phyloP scores from a whole-genome alignment of 2,888 invertebrate genomes.

The Eupithecia tripunctaria region DNA sequence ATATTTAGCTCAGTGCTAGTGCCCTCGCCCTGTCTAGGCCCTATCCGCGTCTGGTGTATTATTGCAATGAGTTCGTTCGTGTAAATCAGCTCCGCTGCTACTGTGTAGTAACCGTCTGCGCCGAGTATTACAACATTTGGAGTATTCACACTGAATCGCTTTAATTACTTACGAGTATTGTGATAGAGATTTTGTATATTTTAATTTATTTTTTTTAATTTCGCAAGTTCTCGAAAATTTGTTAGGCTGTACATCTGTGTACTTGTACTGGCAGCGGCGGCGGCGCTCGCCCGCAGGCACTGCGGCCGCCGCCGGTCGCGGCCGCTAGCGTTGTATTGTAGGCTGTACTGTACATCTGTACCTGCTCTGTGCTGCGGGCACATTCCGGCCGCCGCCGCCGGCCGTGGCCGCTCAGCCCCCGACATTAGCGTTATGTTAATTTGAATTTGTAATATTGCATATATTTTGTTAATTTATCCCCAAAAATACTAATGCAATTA shows the following conservation, averaged over 20 bases:
- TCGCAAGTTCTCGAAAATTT: slow-evolving; percentile 79
- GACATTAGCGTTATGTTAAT: slow-evolving; percentile 83
- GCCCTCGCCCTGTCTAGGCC: slow-evolving; percentile 64
- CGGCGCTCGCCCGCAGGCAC: slow-evolving; percentile 4
- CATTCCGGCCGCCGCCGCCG: slow-evolving; percentile 11
- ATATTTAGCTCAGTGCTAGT: slow-evolving; percentile 77
- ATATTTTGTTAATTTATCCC: slow-evolving; percentile 83
- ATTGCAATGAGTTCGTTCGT: slow-evolving; percentile 62
- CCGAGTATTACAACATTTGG: slow-evolving; percentile 73
- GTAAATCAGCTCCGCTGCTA: slow-evolving; percentile 62
- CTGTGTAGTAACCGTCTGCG: slow-evolving; percentile 66
- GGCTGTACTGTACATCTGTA: slow-evolving; percentile 71
- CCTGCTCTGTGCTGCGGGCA: no score
- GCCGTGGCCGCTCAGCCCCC: slow-evolving; percentile 59
- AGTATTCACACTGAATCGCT: slow-evolving; percentile 84
- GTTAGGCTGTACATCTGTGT: slow-evolving; percentile 75
- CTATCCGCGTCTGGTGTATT: slow-evolving; percentile 65
- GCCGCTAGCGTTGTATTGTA: slow-evolving; percentile 77
- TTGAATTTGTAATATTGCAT: slow-evolving; percentile 84
- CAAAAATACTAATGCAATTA: slow-evolving; percentile 84
- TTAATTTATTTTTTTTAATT: slow-evolving; percentile 84
- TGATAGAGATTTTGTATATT: slow-evolving; percentile 85
- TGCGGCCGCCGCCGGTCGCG: slow-evolving; percentile 47
- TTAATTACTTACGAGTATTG: slow-evolving; percentile 85
- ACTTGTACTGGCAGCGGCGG: background rate